These are phyloP conservation scores for Urocitellus parryii DNA, from an alignment of 2,113 vertebrate genomes.

Conservation along the genomic window DNA sequence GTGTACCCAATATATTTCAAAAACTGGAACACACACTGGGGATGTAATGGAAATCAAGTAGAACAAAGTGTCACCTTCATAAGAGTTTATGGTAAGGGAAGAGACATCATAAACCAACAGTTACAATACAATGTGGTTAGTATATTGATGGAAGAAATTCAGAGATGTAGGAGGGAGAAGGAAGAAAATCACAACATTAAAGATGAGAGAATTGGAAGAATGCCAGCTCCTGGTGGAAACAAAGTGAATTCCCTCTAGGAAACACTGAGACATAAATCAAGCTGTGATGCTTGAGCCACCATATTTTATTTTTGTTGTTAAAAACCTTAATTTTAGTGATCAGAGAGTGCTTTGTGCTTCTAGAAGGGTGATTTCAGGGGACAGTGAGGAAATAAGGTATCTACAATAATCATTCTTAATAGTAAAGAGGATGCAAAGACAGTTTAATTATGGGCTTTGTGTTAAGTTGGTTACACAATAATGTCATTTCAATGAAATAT, in stretches of 20 bases:
- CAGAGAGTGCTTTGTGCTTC: neutral
- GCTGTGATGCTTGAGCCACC: neutral
- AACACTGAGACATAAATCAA: neutral
- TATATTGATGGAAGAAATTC: neutral
- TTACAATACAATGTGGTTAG: neutral
- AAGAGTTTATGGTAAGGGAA: neutral
- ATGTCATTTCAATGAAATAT: neutral
- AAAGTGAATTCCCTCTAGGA: neutral
- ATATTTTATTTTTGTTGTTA: neutral
- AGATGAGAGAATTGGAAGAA: neutral
- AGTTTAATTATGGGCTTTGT: neutral
- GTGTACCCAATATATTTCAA: neutral
- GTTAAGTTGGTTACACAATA: neutral
- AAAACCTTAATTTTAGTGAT: neutral
- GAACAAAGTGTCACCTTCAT: neutral
- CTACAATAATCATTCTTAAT: neutral
- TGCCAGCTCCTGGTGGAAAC: neutral
- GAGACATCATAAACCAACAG: neutral
- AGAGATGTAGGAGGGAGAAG: neutral
- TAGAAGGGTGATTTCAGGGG: neutral
- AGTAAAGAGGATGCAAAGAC: neutral
- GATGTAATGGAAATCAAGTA: neutral
- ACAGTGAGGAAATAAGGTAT: neutral
- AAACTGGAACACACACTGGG: neutral
- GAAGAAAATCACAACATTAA: neutral